Evolutionary conservation across 2,888 invertebrate species (phyloP), one percentile per base, ranked within the genome.

Genomic region (Zygogramma bicolorata): DNA sequence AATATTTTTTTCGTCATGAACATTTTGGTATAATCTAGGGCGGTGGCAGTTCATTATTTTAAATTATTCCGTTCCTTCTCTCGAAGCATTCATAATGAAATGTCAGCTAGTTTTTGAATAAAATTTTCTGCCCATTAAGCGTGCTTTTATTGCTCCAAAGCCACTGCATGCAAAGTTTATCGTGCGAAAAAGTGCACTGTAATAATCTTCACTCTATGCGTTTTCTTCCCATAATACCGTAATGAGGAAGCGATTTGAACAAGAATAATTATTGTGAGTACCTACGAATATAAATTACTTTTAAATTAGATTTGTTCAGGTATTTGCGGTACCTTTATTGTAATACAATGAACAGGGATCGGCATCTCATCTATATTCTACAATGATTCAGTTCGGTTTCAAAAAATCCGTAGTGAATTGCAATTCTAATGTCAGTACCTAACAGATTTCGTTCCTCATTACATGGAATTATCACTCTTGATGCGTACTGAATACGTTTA

Each of bases 231-330:
- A n/a, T 27, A 25, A 53, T 53, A 13, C 25, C 10, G 53, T n/a
- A 53, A 53, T 13, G 53, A 53, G 53, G 53, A 53, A 53, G 53
- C 25, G 25, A 53, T 53, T 53, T 53, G 25, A 53, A n/a, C 13
- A n/a, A 25, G 10, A 53, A 53, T 53, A 53, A 53, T 25, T 53
- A n/a, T n/a, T n/a, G n/a, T n/a, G n/a, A n/a, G 53, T 4, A 53
- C 53, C 10, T 15, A 46, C 18, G 18, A 18, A 15, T 46, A 18
- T 46, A 7, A 46, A 25, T 53, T 53, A 25, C 13, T 8, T 10
- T 34, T 34, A 13, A 34, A 2, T 8, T 13, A 25, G 25, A 4
- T 10, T 20, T 13, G 22, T 53, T 53, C 4, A 13, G 5, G 13
- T 20, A 22, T 53, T n/a, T 22, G 49, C 25, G 13, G 53, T 53